Conservation (phyloP, 1,140 invertebrate species). For the Andricus grossulariae region DNA sequence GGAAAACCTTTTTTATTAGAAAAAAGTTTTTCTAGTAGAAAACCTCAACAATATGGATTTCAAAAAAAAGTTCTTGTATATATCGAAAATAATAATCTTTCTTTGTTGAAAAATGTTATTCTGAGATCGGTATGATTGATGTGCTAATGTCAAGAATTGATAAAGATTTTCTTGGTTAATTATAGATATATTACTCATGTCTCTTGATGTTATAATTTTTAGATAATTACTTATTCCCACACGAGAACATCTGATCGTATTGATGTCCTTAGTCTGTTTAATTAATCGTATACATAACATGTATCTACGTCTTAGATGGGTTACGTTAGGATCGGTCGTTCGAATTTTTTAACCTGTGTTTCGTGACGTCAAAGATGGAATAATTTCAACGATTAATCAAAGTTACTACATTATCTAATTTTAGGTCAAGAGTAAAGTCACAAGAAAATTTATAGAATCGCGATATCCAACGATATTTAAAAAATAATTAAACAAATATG, state of each 20-base stretch:
- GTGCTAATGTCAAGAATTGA: too few species aligned
- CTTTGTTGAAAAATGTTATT: too few species aligned
- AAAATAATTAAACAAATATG: too few species aligned
- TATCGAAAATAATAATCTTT: too few species aligned
- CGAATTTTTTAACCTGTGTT: slow-evolving; percentile 32
- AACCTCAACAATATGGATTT: too few species aligned
- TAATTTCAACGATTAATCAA: slow-evolving; percentile 10
- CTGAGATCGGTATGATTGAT: too few species aligned
- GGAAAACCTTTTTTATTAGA: too few species aligned
- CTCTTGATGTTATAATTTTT: slow-evolving; percentile 52
- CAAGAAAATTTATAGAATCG: too few species aligned
- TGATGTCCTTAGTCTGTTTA: slow-evolving; percentile 60
- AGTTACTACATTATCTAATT: neutral
- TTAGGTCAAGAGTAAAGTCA: neutral
- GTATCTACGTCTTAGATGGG: slow-evolving; percentile 36
- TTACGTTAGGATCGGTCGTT: slow-evolving; percentile 48
- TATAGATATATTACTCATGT: slow-evolving; percentile 8
- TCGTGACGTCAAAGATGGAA: neutral
- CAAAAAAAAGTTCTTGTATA: too few species aligned
- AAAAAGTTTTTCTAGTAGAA: too few species aligned
- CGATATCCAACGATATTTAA: too few species aligned
- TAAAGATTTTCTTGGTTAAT: neutral
- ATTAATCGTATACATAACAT: neutral
- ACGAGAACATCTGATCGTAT: slow-evolving; percentile 49
- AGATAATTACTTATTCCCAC: slow-evolving; percentile 54